Evolutionary conservation across 2,888 invertebrate species (phyloP).

Genomic region (Phragmatobia fuliginosa): DNA sequence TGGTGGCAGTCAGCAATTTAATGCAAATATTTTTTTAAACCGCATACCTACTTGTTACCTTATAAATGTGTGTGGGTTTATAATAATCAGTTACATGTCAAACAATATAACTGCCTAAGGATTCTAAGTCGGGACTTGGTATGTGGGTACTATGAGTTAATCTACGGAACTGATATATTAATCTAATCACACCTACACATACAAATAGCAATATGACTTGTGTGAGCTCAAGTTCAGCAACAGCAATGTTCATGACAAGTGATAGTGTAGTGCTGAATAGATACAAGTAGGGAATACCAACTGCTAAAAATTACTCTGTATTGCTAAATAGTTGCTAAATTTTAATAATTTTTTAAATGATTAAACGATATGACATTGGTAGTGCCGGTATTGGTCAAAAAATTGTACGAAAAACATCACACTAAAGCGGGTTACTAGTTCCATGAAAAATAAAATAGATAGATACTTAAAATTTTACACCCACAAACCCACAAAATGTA

Average conservation of each 20-base stretch:
- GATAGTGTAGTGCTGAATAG: no score
- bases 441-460: neutral
- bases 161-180: slow-evolving; percentile 12
- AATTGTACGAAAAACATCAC: no score
- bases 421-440: neutral
- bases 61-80: slow-evolving; percentile 37
- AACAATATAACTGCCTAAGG: slow-evolving; percentile 31
- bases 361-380: neutral
- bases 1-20: neutral
- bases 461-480: neutral
- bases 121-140: slow-evolving; percentile 16
- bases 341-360: neutral
- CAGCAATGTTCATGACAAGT: no score
- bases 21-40: slow-evolving; percentile 20
- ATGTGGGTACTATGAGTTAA: slow-evolving; percentile 19
- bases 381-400: neutral
- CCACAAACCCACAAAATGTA: neutral
- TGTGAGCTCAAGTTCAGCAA: no score
- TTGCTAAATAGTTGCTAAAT: neutral
- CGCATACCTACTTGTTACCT: slow-evolving; percentile 34
- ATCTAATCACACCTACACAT: neutral
- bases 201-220: neutral
- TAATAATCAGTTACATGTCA: slow-evolving; percentile 40
- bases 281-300: no score
- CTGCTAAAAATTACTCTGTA: neutral